Evolutionary conservation across 2,113 vertebrate species (phyloP), one percentile per base, ranked within the genome.

Genomic region (Microtus oregoni): DNA sequence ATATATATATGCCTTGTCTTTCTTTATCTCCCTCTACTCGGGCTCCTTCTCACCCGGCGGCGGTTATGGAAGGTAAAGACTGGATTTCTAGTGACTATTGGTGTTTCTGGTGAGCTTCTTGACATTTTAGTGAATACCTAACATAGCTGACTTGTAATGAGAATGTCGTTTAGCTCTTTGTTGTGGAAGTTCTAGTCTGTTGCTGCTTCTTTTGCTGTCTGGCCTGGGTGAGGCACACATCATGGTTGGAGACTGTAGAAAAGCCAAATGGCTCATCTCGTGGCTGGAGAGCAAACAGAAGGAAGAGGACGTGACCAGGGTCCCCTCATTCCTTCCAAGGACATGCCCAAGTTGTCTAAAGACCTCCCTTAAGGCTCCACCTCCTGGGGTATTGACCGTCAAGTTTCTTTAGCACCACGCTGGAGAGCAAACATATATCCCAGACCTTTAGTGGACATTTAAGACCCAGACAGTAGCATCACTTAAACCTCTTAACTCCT

Each of bases 51-150:
- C 15, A 12, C 32, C 7, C 17, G 9, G 6, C 14, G 65, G 26
- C 41, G 0, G 44, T 38, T 96, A 86, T 76, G 20, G 67, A 88
- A 76, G 19, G 30, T 87, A 22, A 38, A 67, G 32, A 76, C 28
- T 92, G 44, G 81, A 82, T 96, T 95, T 95, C 28, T 91, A 10
- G 61, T 95, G 70, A 58, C 47, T 24, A 28, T 24, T 41, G 28
- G 24, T 30, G 9, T 58, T 73, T n/a, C 20, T 55, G 32, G n/a
- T 73, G 70, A 75, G 14, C n/a, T 75, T 89, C 12, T 15, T 10
- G 13, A 30, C 55, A 76, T n/a, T 76, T 22, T 89, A 89, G 38
- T 38, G 20, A 75, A 63, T 38, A 30, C 72, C 38, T 35, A 44
- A 76, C 0, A 30, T 13, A 78, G 30, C 38, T 47, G 41, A 30